Percentiles rank a stretch among this genome's conserved stretches.
Conservation (phyloP, 1,140 invertebrate genomes). For the Solenopsis invicta region DNA sequence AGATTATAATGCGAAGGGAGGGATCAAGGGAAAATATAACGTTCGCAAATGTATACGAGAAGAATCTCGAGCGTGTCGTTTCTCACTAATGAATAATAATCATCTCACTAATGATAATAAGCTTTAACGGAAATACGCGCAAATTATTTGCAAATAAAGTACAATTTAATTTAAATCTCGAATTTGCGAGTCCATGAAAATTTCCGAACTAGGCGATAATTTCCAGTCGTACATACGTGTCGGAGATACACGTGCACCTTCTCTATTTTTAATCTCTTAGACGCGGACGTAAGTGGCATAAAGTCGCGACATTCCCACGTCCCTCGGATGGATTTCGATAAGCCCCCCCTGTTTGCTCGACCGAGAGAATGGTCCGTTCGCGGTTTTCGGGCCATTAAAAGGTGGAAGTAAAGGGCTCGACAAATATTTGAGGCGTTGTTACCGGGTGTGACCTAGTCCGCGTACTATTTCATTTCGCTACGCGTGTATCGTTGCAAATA, state of each 20-base stretch:
- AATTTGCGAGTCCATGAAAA: background rate
- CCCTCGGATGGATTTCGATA: slow-evolving; percentile 81
- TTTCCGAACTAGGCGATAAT: background rate
- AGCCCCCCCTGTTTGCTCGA: slow-evolving; percentile 78
- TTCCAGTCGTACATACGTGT: background rate
- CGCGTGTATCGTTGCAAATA: slow-evolving; percentile 45
- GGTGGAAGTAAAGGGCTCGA: slow-evolving; percentile 45
- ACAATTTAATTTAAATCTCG: background rate
- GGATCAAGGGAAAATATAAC: background rate
- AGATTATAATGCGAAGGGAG: background rate
- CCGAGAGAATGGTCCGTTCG: slow-evolving; percentile 72
- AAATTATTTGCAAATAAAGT: background rate
- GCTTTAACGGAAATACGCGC: background rate
- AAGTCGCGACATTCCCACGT: slow-evolving; percentile 85
- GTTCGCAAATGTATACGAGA: background rate
- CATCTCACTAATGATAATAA: no score
- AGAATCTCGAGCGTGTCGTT: background rate
- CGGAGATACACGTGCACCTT: slow-evolving; percentile 17
- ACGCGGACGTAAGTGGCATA: slow-evolving; percentile 80
- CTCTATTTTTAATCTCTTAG: slow-evolving; percentile 81
- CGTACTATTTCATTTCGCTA: slow-evolving; percentile 40
- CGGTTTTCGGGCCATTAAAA: slow-evolving; percentile 59
- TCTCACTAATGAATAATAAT: background rate
- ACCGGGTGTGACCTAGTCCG: slow-evolving; percentile 60
- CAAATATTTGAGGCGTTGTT: slow-evolving; percentile 71